Base-by-base conservation (phyloP, 2,888 invertebrate genomes). In the Drosophila buzzatii region DNA sequence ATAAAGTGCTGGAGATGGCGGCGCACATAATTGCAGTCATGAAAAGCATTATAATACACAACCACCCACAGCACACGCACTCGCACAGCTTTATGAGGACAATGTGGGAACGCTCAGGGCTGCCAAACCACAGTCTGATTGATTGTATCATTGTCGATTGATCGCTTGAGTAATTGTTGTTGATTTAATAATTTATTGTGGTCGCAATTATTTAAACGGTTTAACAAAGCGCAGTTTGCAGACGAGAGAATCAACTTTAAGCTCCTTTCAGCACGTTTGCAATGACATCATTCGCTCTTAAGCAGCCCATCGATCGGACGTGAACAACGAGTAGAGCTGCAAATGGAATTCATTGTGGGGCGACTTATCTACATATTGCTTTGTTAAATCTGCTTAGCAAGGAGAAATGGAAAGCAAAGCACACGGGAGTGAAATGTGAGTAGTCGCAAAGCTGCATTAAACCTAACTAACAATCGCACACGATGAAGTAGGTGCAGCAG, bases 171-270 rank as follows among this genome's bases (percentile, higher is more conserved):
- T 85, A 81, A 85, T 88, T 85, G 81, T 73, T 83, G 83, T 89
- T 88, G 88, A 88, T 88, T 90, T 79, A 90, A 88, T 88, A 82
- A 88, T 86, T 88, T 77, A 90, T 85, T 74, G 76, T 57, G 68
- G 75, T 63, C 62, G 69, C 73, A 75, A 90, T 79, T 85, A 89
- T 85, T 85, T 72, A 82, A 86, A 85, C 74, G 62, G 68, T 31
- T 59, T 63, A 65, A 59, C 60, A 79, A 44, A 18, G 8, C 16
- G 23, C 49, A 42, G n/a, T 12, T 27, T 12, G 10, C 37, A 47
- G 33, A 8, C 14, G 52, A 1, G 18, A 10, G 35, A 14, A 10
- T 2, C 31, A 37, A 33, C 33, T 39, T 58, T 23, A 51, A 68
- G 33, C 44, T 44, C 27, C 4, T 23, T 23, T 23, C n/a, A 60